Base-by-base conservation (phyloP, 2,113 vertebrate species). In the Malaclemys terrapin region DNA sequence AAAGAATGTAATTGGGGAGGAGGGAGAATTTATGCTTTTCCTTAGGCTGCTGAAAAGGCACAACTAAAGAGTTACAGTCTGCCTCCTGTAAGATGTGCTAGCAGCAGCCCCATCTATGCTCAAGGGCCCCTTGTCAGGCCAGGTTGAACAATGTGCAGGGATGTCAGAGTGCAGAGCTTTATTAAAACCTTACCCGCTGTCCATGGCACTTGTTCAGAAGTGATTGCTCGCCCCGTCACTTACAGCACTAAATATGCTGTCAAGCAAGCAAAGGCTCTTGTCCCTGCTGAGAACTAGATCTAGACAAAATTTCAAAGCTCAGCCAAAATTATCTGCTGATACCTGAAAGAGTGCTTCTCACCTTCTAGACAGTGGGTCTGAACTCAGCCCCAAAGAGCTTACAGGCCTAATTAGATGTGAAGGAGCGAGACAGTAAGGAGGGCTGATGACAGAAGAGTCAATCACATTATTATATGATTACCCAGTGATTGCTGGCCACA, bases 401-500 rank as follows among this genome's bases (percentile, higher is more conserved):
- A 87, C 31, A 35, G 4, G 25, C 80, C 4, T 45, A 49, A 0
- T 80, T 85, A n/a, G 79, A 31, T 2, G 0, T 81, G 69, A 87
- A 53, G 25, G 14, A 59, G n/a, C 4, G 27, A 20, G 82, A 82
- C 25, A 85, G 11, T 86, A 65, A 92, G 84, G 84, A 79, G 82
- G 96, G 88, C 76, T 93, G 89, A 89, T 90, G 90, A 87, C 84
- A 88, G 42, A 76, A 25, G 24, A 1, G 8, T 45, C 72, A 76
- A 45, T 45, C n/a, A 76, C 80, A 94, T 95, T 94, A 94, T 84
- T 29, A 76, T 90, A 75, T n/a, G 57, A 87, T 96, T 80, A 93
- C 53, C 75, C 54, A 87, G 86, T 47, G 14, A 11, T 22, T n/a
- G 82, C 90, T 94, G 94, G 50, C 89, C 80, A 89, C 90, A 56